phyloP scores from a whole-genome alignment of 2,888 invertebrate species.

The Dioctria linearis region DNA sequence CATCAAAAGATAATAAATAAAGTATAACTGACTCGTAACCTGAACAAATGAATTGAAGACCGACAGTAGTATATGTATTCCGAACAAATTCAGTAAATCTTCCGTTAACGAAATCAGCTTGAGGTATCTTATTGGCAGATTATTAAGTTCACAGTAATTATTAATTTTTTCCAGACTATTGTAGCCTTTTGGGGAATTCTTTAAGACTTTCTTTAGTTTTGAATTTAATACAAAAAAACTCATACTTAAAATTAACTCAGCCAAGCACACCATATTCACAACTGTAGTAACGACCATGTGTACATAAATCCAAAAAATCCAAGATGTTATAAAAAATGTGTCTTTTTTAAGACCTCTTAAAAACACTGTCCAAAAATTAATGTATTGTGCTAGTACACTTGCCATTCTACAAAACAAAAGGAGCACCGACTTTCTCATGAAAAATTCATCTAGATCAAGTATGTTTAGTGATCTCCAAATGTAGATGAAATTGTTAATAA shows the following conservation, averaged over 20 bases:
- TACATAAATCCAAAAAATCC: slow-evolving; percentile 20
- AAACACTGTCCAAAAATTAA: slow-evolving; percentile 11
- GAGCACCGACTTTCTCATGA: background rate
- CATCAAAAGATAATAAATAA: slow-evolving; percentile 13
- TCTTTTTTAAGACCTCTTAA: background rate
- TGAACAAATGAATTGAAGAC: slow-evolving; percentile 16
- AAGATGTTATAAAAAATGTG: background rate
- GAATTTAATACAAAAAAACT: slow-evolving; percentile 9
- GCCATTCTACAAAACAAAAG: slow-evolving; percentile 7
- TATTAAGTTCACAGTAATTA: background rate
- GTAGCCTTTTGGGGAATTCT: background rate
- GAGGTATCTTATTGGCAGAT: background rate
- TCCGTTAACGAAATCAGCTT: background rate
- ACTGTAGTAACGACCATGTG: slow-evolving; percentile 18
- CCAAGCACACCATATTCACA: slow-evolving; percentile 2
- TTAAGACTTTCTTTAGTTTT: slow-evolving; percentile 1
- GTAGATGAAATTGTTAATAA: background rate
- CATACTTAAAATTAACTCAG: background rate
- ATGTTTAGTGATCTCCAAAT: background rate
- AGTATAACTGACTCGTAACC: slow-evolving; percentile 22
- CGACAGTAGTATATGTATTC: slow-evolving; percentile 12
- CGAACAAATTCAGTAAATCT: slow-evolving; percentile 8
- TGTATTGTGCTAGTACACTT: slow-evolving; percentile 5
- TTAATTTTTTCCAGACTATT: background rate
- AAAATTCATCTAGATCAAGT: background rate